phyloP scores from a whole-genome alignment of 2,797 vertebrate genomes.

The Avahi laniger region DNA sequence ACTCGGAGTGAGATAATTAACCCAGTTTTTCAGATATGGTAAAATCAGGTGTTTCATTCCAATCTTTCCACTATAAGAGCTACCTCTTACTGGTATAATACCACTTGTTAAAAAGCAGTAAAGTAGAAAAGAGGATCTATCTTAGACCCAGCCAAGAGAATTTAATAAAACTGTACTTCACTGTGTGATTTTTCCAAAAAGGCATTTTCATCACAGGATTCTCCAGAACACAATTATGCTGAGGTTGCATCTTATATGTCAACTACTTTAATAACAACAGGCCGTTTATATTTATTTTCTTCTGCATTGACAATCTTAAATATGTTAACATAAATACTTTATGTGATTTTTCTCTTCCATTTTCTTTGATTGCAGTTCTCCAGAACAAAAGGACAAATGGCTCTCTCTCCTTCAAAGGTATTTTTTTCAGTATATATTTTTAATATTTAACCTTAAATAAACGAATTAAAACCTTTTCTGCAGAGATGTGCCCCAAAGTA shows the following conservation, averaged over 20 bases:
- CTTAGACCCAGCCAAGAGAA: not conserved
- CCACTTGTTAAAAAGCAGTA: not conserved
- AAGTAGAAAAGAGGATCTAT: not conserved
- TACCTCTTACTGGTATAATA: not conserved
- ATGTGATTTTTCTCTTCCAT: slow-evolving; percentile 34
- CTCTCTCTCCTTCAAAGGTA: slow-evolving; percentile 93
- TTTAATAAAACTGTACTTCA: not conserved
- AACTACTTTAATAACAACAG: not conserved
- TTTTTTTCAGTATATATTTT: slow-evolving; percentile 56
- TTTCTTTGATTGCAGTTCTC: slow-evolving; percentile 86
- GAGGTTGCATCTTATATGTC: not conserved
- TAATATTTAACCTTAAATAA: slow-evolving; percentile 31
- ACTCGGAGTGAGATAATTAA: not conserved
- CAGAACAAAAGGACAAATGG: slow-evolving; percentile 94
- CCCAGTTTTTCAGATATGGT: not conserved
- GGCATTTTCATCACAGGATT: not conserved
- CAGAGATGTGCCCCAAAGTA: not conserved
- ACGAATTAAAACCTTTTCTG: slow-evolving; percentile 23
- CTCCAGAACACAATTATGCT: not conserved
- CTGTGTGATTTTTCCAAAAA: not conserved
- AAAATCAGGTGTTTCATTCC: not conserved
- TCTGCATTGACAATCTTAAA: not conserved
- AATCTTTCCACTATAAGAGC: not conserved
- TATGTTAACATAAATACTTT: not conserved
- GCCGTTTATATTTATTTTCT: not conserved